Evolutionary conservation across 2,888 invertebrate genomes (phyloP), one percentile per base, ranked within the genome.

Genomic region (Drosophila buzzatii): DNA sequence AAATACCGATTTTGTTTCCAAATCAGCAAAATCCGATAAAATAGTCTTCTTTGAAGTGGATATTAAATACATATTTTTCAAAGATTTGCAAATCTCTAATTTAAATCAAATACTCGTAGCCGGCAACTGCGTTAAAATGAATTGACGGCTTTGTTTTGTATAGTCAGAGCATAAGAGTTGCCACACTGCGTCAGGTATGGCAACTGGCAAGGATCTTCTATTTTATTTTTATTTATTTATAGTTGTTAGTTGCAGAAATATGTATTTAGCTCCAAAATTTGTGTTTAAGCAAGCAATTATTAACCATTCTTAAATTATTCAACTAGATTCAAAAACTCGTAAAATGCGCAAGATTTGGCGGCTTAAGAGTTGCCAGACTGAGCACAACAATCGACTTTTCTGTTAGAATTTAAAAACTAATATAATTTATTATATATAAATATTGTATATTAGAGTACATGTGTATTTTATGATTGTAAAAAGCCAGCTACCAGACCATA

Each of bases 41-140:
- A 92, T 78, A 0, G 92, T 93, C 12, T 85, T 87, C 35, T 91
- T 92, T 0, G 91, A 91, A 3, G 92, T 91, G 23, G 93, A 93
- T 58, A 93, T 73, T 62, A 93, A 78, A 79, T 92, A 85, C 92
- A 93, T 92, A 9, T 72, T 84, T 80, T 7, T 18, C 5, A 33
- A 20, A 2, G 0, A 10, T 14, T 10, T 5, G 39, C 37, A 23
- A 14, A 47, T 41, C 1, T 44, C 12, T 44, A 23, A 20, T 44
- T 45, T 35, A 63, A 63, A 39, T 62, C 33, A 45, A 58, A 44
- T 20, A 10, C 44, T 35, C 18, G 14, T 18, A 35, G 16, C 12
- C 12, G 52, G n/a, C n/a, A 31, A 41, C 16, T 41, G 20, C 3
- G 14, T 35, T 35, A 27, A 44, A 44, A 55, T 1, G 42, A 76